Evolutionary conservation across 92 coral and sea anemone genomes (phyloP).

Genomic region (Nematostella vectensis): DNA sequence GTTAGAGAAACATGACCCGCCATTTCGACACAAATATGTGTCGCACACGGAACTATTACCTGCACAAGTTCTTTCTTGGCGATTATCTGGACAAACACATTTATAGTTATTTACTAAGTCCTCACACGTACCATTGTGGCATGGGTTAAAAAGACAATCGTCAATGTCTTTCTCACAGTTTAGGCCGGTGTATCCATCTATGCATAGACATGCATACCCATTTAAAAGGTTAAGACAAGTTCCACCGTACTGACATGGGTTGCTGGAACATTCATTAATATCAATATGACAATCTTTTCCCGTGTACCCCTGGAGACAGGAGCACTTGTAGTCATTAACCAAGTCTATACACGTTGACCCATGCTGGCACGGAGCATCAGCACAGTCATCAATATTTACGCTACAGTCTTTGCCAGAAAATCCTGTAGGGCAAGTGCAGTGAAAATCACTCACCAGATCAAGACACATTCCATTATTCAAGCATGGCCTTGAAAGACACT

Average conservation of each 20-base stretch:
- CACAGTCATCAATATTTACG: slow-evolving; percentile 64
- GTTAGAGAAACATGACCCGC: slow-evolving; percentile 45
- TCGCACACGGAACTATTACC: slow-evolving; percentile 34
- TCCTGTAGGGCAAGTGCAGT: slow-evolving; percentile 69
- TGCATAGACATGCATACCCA: slow-evolving; percentile 45
- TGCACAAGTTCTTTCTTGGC: slow-evolving; percentile 58
- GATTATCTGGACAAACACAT: slow-evolving; percentile 39
- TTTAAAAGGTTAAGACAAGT: slow-evolving; percentile 49
- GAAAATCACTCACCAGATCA: slow-evolving; percentile 44
- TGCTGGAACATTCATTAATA: slow-evolving; percentile 42
- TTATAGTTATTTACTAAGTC: slow-evolving; percentile 59
- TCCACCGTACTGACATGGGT: slow-evolving; percentile 60
- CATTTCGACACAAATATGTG: slow-evolving; percentile 52
- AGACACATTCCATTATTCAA: slow-evolving; percentile 53
- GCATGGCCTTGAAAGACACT: slow-evolving; percentile 46
- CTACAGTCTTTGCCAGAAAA: slow-evolving; percentile 55
- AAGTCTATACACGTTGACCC: slow-evolving; percentile 67
- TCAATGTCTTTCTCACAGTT: slow-evolving; percentile 39
- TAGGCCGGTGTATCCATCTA: slow-evolving; percentile 46
- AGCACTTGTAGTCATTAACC: slow-evolving; percentile 55
- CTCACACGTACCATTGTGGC: slow-evolving; percentile 48
- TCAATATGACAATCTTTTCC: slow-evolving; percentile 62
- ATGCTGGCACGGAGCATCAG: slow-evolving; percentile 46
- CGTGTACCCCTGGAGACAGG: slow-evolving; percentile 50
- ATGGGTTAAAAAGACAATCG: slow-evolving; percentile 56